Evolutionary conservation across 2,113 vertebrate species (phyloP).

Genomic region (Tragelaphus buxtoni): DNA sequence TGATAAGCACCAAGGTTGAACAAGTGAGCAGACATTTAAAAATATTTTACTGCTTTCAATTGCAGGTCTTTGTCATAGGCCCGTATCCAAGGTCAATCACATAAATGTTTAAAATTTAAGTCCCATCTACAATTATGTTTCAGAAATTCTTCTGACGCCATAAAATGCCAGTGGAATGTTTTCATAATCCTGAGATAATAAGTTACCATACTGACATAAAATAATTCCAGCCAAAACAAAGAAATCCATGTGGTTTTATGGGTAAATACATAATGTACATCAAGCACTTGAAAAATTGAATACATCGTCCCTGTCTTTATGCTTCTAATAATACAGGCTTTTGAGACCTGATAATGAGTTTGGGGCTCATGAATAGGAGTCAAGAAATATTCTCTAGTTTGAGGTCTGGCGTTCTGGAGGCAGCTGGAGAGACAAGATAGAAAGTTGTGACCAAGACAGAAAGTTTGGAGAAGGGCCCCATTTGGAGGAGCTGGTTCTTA

Average conservation of each 20-base stretch:
- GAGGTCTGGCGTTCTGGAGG: not conserved
- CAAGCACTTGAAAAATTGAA: not conserved
- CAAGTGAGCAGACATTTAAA: not conserved
- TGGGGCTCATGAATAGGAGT: not conserved
- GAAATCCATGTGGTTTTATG: not conserved
- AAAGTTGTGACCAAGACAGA: not conserved
- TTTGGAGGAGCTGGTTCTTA: not conserved
- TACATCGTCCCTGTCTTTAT: not conserved
- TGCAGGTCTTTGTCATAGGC: not conserved
- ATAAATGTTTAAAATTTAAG: not conserved
- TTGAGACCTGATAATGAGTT: not conserved
- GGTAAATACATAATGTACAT: not conserved
- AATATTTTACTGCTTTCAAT: not conserved
- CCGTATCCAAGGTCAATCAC: not conserved
- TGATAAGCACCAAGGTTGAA: not conserved
- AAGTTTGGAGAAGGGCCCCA: not conserved
- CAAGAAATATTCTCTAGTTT: not conserved
- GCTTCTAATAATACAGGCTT: not conserved
- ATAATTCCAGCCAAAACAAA: not conserved
- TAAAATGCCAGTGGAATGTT: not conserved
- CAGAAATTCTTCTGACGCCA: not conserved
- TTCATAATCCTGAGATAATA: slow-evolving; percentile 21
- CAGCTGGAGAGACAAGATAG: not conserved
- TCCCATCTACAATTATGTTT: not conserved
- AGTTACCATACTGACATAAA: not conserved